These are phyloP conservation scores for Sylvicola cinctus DNA, from an alignment of 2,888 invertebrate genomes.

Conservation along the genomic window DNA sequence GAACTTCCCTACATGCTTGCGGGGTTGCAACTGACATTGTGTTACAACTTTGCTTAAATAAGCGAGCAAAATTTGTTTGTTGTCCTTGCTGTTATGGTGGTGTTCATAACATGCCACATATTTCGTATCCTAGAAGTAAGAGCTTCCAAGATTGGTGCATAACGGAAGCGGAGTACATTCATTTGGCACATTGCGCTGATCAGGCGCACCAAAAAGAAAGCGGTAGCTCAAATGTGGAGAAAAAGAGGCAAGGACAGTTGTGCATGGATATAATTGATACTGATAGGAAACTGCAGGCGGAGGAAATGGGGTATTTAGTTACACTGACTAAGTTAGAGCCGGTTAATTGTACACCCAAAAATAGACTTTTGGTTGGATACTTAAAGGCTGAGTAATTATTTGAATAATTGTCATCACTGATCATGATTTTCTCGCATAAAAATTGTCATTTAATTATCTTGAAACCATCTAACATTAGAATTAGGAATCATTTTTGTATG, in stretches of 20 bases:
- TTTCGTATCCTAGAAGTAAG: conserved; percentile 66
- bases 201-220: conserved; percentile 51
- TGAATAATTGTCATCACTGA: too few relatives aligned
- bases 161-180: conserved; percentile 42
- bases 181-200: conserved; percentile 77
- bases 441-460: too few relatives aligned
- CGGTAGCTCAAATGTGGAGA: conserved; percentile 14
- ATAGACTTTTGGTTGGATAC: conserved; percentile 29
- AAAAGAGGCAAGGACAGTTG: conserved; percentile 45
- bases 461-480: too few relatives aligned
- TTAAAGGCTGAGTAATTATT: too few relatives aligned
- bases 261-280: conserved; percentile 83
- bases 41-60: conserved; percentile 56
- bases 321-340: conserved; percentile 58
- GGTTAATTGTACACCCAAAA: conserved; percentile 73
- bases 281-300: conserved; percentile 57
- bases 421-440: too few relatives aligned
- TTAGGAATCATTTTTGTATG: too few relatives aligned
- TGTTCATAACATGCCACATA: conserved; percentile 56
- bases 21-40: conserved; percentile 89
- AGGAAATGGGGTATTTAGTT: conserved; percentile 55
- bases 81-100: conserved; percentile 93
- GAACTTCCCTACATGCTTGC: conserved; percentile 81
- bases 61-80: conserved; percentile 62
- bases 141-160: conserved; percentile 25